Base-by-base conservation (phyloP, 1,140 invertebrate genomes). In the Hyles vespertilio region DNA sequence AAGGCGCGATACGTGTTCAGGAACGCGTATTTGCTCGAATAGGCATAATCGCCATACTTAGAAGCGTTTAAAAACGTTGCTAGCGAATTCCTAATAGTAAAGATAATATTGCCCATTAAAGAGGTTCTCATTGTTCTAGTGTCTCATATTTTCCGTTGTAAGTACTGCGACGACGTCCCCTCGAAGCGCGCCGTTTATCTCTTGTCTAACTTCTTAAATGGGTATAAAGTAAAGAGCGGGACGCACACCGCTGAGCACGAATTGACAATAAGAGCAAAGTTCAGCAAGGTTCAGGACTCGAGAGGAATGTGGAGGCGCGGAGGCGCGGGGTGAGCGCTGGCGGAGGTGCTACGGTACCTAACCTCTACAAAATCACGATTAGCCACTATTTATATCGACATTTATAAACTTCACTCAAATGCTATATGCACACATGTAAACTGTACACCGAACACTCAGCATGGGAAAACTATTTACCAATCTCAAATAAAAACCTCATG, bases 211-310 rank as follows among this genome's bases (percentile, higher is more conserved):
- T 71, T 79, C 77, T 72, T 73, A 77, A 81, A 79, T 72, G 69
- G 72, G 61, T 74, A 76, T 75, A 77, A 76, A 70, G 69, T 78
- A 75, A 74, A 51, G 53, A 72, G 67, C 69, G 74, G 67, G 78
- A 84, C 79, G 79, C 81, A 83, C 81, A 83, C 72, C 65, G 77
- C 69, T 75, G 75, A 79, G 78, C 79, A 85, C 82, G 79, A 84
- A 79, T 84, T 81, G 80, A 85, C 85, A 88, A 86, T 86, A 82
- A 87, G 85, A 85, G 81, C 81, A 88, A 84, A 87, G 85, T 87
- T 86, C 83, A 87, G 72, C 72, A 59, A 67, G 72, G 83, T 82
- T 86, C 85, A 81, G 85, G 81, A 85, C 79, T 80, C 64, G 58
- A 66, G 66, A 79, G 83, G 81, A 85, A 86, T 86, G 81, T 70